Evolutionary conservation across 2,888 invertebrate species (phyloP).

Genomic region (Metellina segmentata): DNA sequence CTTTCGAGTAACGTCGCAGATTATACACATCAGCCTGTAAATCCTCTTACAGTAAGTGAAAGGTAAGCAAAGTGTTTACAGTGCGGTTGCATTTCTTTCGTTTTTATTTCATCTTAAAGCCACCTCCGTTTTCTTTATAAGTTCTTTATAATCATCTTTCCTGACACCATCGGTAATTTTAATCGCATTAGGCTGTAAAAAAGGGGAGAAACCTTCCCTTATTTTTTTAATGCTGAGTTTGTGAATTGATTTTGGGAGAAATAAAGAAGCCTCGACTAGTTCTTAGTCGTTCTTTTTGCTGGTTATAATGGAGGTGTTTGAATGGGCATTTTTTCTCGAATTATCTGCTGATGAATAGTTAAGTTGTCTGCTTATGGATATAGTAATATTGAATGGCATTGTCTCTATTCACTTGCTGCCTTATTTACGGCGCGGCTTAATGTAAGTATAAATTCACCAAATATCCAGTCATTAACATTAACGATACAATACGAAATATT

Average conservation of each 20-base stretch:
- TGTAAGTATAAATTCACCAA: too few species aligned
- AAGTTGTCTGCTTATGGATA: too few species aligned
- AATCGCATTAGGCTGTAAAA: slow-evolving; percentile 29
- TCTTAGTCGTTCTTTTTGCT: neutral
- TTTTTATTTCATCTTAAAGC: slow-evolving; percentile 12
- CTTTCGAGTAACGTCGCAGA: neutral
- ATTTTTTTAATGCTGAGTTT: neutral
- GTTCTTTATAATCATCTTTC: slow-evolving; percentile 16
- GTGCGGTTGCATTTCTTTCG: neutral
- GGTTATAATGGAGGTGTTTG: neutral
- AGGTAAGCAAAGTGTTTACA: neutral
- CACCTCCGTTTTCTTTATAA: slow-evolving; percentile 6
- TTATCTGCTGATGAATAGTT: too few species aligned
- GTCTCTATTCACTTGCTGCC: too few species aligned
- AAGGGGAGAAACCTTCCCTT: neutral
- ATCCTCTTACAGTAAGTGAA: neutral
- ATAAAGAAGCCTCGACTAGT: neutral
- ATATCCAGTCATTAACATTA: too few species aligned
- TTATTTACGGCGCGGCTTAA: too few species aligned
- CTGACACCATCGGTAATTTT: slow-evolving; percentile 37
- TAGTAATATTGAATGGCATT: too few species aligned
- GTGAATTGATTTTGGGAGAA: neutral
- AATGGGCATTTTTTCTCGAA: neutral
- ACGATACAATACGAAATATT: too few species aligned
- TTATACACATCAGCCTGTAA: neutral